phyloP scores from a whole-genome alignment of 2,888 invertebrate species.

The Apoda limacodes region DNA sequence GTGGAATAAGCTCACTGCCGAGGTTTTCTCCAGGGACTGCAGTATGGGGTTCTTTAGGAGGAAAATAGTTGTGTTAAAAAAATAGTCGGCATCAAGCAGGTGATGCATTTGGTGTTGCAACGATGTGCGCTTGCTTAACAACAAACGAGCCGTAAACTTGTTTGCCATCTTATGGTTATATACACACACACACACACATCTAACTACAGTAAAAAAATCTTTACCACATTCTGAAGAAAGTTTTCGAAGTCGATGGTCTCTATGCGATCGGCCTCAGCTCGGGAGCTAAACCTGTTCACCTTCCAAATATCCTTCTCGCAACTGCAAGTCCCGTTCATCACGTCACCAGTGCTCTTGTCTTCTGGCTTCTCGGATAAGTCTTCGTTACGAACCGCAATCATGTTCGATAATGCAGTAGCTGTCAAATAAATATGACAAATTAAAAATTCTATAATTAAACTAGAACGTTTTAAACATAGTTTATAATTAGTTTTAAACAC shows the following conservation, averaged over 20 bases:
- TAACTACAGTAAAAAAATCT: neutral
- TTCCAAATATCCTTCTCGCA: constrained; percentile 30
- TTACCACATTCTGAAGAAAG: constrained; percentile 79
- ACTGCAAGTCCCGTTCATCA: constrained; percentile 39
- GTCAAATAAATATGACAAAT: too few relatives aligned
- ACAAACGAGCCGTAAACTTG: too few relatives aligned
- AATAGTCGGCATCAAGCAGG: too few relatives aligned
- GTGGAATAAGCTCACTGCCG: too few relatives aligned
- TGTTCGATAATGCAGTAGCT: constrained; percentile 48
- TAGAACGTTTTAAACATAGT: too few relatives aligned
- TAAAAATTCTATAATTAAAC: too few relatives aligned
- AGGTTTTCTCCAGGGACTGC: too few relatives aligned
- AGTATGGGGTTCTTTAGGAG: too few relatives aligned
- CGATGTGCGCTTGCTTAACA: neutral
- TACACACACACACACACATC: neutral
- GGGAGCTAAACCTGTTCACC: constrained; percentile 38
- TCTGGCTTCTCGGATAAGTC: constrained; percentile 28
- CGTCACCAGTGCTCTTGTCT: constrained; percentile 49
- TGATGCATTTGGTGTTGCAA: neutral
- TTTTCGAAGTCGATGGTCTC: constrained; percentile 82
- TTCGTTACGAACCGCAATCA: constrained; percentile 40
- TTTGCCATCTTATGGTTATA: neutral
- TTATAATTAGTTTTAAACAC: too few relatives aligned
- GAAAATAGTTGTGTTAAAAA: constrained; percentile 6
- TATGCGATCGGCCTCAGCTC: constrained; percentile 61